phyloP scores from a whole-genome alignment of 2,888 invertebrate species.

The Baronia brevicornis region DNA sequence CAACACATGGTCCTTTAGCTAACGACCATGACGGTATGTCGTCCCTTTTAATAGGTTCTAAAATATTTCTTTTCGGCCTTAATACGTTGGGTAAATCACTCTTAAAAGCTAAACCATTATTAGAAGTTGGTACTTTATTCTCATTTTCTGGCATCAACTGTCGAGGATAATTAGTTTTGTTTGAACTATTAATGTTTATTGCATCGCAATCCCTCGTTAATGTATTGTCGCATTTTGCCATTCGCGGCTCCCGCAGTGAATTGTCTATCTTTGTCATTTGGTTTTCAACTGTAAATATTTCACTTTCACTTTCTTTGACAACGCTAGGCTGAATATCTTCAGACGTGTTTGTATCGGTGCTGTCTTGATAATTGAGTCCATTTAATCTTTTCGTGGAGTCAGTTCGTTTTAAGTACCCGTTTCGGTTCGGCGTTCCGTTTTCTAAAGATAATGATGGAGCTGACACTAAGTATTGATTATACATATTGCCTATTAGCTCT shows the following conservation, averaged over 20 bases:
- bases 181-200: slow-evolving; percentile 10
- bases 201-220: slow-evolving; percentile 5
- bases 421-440: slow-evolving; percentile 43
- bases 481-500: slow-evolving; percentile 75
- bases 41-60: slow-evolving; percentile 61
- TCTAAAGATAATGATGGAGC: slow-evolving; percentile 55
- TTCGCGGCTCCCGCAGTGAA: slow-evolving; percentile 17
- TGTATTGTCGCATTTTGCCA: background rate
- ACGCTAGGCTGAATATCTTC: slow-evolving; percentile 56
- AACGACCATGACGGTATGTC: slow-evolving; percentile 60
- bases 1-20: slow-evolving; percentile 60
- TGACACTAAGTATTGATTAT: slow-evolving; percentile 67
- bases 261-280: slow-evolving; percentile 51
- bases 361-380: slow-evolving; percentile 44
- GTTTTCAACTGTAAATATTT: slow-evolving; percentile 55
- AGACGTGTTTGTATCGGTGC: slow-evolving; percentile 59
- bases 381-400: slow-evolving; percentile 40
- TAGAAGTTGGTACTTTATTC: slow-evolving; percentile 21
- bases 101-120: slow-evolving; percentile 20
- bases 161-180: slow-evolving; percentile 17
- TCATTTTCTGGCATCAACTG: slow-evolving; percentile 34
- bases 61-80: slow-evolving; percentile 52
- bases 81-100: slow-evolving; percentile 48
- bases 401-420: slow-evolving; percentile 38
- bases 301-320: slow-evolving; percentile 30